Evolutionary conservation across 2,888 invertebrate species (phyloP).

Genomic region (Parnassius glacialis): DNA sequence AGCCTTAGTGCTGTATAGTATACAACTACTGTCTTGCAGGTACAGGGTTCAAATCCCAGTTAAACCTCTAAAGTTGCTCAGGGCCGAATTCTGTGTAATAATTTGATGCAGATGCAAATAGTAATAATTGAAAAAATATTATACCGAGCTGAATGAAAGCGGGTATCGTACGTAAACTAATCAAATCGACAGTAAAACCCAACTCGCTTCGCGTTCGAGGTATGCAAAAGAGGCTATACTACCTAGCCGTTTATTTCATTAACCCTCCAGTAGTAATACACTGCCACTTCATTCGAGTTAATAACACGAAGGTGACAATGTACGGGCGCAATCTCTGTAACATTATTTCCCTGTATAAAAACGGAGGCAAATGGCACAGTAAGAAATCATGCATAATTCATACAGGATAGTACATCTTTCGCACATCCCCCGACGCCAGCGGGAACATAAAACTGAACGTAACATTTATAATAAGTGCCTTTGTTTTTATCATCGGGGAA

Average conservation of each 20-base stretch:
- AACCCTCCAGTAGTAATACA: slow-evolving; percentile 16
- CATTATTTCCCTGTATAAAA: slow-evolving; percentile 34
- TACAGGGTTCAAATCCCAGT: no score
- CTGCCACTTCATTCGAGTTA: slow-evolving; percentile 1
- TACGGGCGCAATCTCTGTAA: slow-evolving; percentile 32
- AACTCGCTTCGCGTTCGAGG: no score
- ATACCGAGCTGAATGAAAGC: no score
- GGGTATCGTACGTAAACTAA: no score
- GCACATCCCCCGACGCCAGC: slow-evolving; percentile 32
- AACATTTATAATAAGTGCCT: slow-evolving; percentile 45
- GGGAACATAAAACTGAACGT: slow-evolving; percentile 36
- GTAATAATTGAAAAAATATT: no score
- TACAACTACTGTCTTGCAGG: no score
- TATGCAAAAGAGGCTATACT: not conserved
- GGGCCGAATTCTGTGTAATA: no score
- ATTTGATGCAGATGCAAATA: no score
- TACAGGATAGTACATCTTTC: slow-evolving; percentile 38
- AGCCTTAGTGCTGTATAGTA: no score
- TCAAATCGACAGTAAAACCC: no score
- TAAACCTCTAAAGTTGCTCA: no score
- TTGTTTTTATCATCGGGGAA: slow-evolving; percentile 33
- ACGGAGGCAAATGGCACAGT: slow-evolving; percentile 30
- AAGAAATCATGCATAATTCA: slow-evolving; percentile 58
- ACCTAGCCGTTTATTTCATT: slow-evolving; percentile 17
- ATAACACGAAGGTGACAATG: slow-evolving; percentile 22